Evolutionary conservation across 2,888 invertebrate genomes (phyloP).

Genomic region (Nasonovia ribisnigri): DNA sequence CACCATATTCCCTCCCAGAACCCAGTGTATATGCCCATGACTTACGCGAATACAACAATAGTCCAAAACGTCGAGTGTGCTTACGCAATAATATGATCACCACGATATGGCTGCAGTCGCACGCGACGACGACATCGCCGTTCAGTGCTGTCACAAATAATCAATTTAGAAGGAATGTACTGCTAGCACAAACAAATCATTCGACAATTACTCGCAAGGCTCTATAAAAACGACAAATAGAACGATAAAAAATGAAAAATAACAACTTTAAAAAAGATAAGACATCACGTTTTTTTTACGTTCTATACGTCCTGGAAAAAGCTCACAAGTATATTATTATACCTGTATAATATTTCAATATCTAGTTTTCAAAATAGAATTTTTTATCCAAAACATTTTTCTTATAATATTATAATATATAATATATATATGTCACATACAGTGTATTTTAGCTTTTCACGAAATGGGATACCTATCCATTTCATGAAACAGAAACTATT

Average conservation of each 20-base stretch:
- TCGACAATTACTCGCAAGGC: background rate
- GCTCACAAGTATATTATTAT: background rate
- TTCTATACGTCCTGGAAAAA: background rate
- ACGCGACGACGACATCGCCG: slow-evolving; percentile 7
- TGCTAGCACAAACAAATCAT: background rate
- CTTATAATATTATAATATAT: background rate
- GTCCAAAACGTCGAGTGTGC: background rate
- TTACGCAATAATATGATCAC: background rate
- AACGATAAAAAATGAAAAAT: slow-evolving; percentile 1
- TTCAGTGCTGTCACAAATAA: background rate
- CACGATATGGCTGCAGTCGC: background rate
- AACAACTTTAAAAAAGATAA: background rate
- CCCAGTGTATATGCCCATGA: too few relatives aligned
- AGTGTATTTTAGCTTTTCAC: background rate
- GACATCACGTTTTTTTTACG: background rate
- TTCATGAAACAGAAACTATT: background rate
- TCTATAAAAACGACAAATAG: background rate
- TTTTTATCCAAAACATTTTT: background rate
- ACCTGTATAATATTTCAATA: slow-evolving; percentile 10
- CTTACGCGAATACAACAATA: background rate
- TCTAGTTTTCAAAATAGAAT: background rate
- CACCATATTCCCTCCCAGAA: too few relatives aligned
- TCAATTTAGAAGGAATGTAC: background rate
- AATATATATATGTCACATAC: background rate
- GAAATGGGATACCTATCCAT: background rate